Conservation (phyloP, 2,888 invertebrate genomes). For the Heliothis peltigera region DNA sequence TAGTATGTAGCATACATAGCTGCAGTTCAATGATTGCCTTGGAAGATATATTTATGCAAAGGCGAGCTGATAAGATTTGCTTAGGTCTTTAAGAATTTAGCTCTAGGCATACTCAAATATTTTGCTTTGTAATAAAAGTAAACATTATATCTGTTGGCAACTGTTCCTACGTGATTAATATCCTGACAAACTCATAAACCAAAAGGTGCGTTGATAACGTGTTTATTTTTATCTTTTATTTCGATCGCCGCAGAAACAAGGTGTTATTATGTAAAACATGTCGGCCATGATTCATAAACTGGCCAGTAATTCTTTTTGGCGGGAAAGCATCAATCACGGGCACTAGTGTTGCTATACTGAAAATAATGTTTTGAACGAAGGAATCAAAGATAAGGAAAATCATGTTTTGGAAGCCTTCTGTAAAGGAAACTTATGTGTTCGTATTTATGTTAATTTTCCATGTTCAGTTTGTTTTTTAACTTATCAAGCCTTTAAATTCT, state of each 20-base stretch:
- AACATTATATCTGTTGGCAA: slow-evolving; percentile 46
- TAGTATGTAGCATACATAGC: too few relatives aligned
- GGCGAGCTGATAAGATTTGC: too few relatives aligned
- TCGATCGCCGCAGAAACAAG: slow-evolving; percentile 60
- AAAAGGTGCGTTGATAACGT: slow-evolving; percentile 58
- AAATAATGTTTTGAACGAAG: slow-evolving; percentile 11
- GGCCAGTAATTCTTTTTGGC: slow-evolving; percentile 70
- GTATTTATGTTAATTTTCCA: not conserved
- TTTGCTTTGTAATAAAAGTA: slow-evolving; percentile 41
- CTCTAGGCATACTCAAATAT: slow-evolving; percentile 33
- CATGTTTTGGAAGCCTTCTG: not conserved
- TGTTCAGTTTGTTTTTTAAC: too few relatives aligned
- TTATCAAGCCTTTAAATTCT: too few relatives aligned
- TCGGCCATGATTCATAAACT: slow-evolving; percentile 68
- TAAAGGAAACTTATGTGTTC: not conserved
- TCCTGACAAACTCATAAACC: slow-evolving; percentile 57
- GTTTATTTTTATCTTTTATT: slow-evolving; percentile 66
- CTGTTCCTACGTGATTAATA: slow-evolving; percentile 54
- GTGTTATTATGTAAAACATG: slow-evolving; percentile 68
- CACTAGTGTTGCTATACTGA: slow-evolving; percentile 36
- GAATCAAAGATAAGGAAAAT: not conserved
- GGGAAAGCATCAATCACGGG: slow-evolving; percentile 70
- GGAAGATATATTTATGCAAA: too few relatives aligned
- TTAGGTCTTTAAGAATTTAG: not conserved
- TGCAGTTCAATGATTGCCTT: too few relatives aligned